Evolutionary conservation across 2,113 vertebrate species (phyloP), one percentile per base, ranked within the genome.

Genomic region (Myotis brandtii): DNA sequence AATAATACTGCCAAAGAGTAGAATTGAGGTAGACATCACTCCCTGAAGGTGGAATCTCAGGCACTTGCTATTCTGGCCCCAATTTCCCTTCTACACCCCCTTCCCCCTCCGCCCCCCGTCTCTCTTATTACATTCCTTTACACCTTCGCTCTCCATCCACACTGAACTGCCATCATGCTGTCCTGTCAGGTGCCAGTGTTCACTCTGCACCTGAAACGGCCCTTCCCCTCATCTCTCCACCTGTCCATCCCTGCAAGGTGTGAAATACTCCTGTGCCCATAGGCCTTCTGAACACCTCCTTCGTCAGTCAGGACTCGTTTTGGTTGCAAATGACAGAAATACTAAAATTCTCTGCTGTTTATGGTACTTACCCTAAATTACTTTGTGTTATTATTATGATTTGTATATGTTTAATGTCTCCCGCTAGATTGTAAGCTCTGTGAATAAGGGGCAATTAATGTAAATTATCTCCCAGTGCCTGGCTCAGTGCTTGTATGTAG

Each of bases 321-420:
- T 76, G 64, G 83, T 83, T 80, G 64, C 67, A 90, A 86, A 83
- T 62, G 37, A 90, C 76, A 86, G 62, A 87, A 76, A 56, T 50
- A 18, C 13, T 90, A 69, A 92, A 32, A 6, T 89, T 67, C 40
- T 59, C 14, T 67, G n/a, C 34, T 91, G 6, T 48, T 76, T 70
- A 52, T 86, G 67, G 48, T 73, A 79, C 25, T 89, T 81, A 73
- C 23, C n/a, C 27, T 80, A 85, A 62, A 87, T 69, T 30, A 17
- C 34, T 50, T 59, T 89, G 3, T 87, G 20, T 72, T 34, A 11
- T 86, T 69, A 34, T 88, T 83, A n/a, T 91, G 25, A 10, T 82
- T 72, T 80, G 30, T 64, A 4, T 93, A 27, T 88, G 25, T 94
- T 92, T 81, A 88, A 76, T 81, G 32, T 62, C 76, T 75, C 46